phyloP scores from a whole-genome alignment of 2,888 invertebrate species.

The Tenthredo distinguenda region DNA sequence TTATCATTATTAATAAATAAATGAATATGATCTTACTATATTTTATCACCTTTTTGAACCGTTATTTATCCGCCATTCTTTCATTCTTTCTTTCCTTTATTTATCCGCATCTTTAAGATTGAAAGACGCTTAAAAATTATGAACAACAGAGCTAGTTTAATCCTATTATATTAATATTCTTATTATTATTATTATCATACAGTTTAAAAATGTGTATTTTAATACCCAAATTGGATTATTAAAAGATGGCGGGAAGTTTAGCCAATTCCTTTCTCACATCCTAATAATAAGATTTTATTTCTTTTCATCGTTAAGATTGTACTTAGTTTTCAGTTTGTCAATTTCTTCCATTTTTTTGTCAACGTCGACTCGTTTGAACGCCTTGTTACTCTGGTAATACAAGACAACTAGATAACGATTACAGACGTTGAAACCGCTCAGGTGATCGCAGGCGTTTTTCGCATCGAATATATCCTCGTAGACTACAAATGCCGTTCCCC shows the following conservation, averaged over 20 bases:
- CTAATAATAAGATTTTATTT: conserved; percentile 54
- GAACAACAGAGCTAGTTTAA: neutral
- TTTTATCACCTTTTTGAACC: neutral
- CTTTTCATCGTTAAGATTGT: conserved; percentile 78
- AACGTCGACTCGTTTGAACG: conserved; percentile 96
- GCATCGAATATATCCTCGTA: conserved; percentile 99
- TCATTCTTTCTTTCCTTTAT: too few species aligned
- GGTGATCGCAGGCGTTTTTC: conserved; percentile 99
- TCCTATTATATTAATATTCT: neutral
- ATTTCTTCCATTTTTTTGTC: conserved; percentile 98
- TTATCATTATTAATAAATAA: too few species aligned
- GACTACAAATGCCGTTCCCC: conserved; percentile 99
- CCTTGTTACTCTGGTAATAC: conserved; percentile 98
- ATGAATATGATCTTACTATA: neutral
- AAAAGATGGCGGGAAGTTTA: neutral
- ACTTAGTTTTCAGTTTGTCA: conserved; percentile 96
- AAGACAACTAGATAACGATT: conserved; percentile 99
- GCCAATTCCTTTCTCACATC: conserved; percentile 3
- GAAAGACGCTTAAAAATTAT: neutral
- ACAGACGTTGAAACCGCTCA: conserved; percentile 99
- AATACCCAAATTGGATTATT: conserved; percentile 16
- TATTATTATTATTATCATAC: conserved; percentile 18
- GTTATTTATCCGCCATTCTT: too few species aligned
- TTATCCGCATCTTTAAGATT: too few species aligned
- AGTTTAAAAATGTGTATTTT: neutral